Conservation (phyloP, 2,888 invertebrate species). For the Anarsia innoxiella region DNA sequence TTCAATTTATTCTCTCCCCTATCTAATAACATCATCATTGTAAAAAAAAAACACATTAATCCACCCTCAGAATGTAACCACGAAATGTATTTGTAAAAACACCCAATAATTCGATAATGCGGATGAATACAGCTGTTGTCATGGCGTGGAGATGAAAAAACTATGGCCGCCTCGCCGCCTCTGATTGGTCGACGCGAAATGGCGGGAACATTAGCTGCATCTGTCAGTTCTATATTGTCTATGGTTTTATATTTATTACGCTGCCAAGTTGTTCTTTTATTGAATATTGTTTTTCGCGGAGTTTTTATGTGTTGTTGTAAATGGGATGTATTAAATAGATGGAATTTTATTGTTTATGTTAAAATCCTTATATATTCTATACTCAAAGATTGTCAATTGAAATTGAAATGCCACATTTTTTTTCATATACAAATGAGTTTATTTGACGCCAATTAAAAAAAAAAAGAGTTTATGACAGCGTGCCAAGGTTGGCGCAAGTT, state of each 20-base stretch:
- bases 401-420: too few relatives aligned
- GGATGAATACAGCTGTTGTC: slow-evolving; percentile 56
- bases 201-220: slow-evolving; percentile 59
- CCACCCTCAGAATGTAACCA: slow-evolving; percentile 28
- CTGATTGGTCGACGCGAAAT: slow-evolving; percentile 45
- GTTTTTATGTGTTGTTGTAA: too few relatives aligned
- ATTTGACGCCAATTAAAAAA: too few relatives aligned
- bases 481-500: too few relatives aligned
- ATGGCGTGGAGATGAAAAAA: slow-evolving; percentile 41
- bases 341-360: too few relatives aligned
- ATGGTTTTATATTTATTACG: slow-evolving; percentile 21
- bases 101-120: slow-evolving; percentile 57
- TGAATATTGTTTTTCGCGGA: background rate
- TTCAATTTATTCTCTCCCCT: too few relatives aligned
- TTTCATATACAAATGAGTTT: too few relatives aligned
- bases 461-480: too few relatives aligned
- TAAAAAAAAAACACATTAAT: slow-evolving; percentile 32
- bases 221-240: slow-evolving; percentile 60
- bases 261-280: background rate
- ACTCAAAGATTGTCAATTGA: too few relatives aligned
- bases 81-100: slow-evolving; percentile 51
- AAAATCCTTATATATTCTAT: too few relatives aligned
- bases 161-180: slow-evolving; percentile 33
- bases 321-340: too few relatives aligned
- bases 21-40: slow-evolving; percentile 32